Base-by-base conservation (phyloP, 1,140 invertebrate genomes). In the Panagrolaimus sp. region DNA sequence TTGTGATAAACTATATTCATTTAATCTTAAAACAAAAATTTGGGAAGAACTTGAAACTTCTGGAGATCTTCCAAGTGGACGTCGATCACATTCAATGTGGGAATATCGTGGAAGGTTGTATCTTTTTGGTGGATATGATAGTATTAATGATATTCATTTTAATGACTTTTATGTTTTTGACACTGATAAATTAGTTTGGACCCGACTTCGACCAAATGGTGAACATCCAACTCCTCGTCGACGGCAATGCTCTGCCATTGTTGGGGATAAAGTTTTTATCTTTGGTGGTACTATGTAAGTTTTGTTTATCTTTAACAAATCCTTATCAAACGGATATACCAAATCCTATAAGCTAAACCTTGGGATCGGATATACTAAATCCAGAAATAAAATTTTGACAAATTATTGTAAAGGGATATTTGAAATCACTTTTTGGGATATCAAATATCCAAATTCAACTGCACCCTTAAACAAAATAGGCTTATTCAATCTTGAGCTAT, bases 41-140 rank as follows among this genome's bases (percentile, higher is more conserved):
- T 94, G 92, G 91, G 82, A 87, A 46, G 78, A 84, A 9, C 85
- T 87, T 8, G 84, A 80, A 14, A 17, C 65, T 5, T 88, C 88
- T 15, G 84, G 86, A 26, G 84, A 87, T 73, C 88, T 79, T 28
- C 87, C 91, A 6, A 84, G 87, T 68, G 91, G 91, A 55, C 84
- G 92, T 72, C 85, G 92, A 43, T 92, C 91, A 83, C 92, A 94
- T 86, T 92, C 91, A 74, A 90, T 91, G 74, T 92, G 90, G 88
- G 85, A 89, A 1, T 88, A 91, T 79, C 88, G 89, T 72, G 88
- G 87, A 26, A 85, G 88, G 73, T 87, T 94, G 83, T 92, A 91
- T 77, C 88, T 94, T 58, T 93, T 94, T 86, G 92, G 92, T 45
- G 92, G 92, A 10, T 93, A 90, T 80, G 91, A 92, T 85, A 90